Evolutionary conservation across 2,888 invertebrate genomes (phyloP).

Genomic region (Schizotus pectinicornis): DNA sequence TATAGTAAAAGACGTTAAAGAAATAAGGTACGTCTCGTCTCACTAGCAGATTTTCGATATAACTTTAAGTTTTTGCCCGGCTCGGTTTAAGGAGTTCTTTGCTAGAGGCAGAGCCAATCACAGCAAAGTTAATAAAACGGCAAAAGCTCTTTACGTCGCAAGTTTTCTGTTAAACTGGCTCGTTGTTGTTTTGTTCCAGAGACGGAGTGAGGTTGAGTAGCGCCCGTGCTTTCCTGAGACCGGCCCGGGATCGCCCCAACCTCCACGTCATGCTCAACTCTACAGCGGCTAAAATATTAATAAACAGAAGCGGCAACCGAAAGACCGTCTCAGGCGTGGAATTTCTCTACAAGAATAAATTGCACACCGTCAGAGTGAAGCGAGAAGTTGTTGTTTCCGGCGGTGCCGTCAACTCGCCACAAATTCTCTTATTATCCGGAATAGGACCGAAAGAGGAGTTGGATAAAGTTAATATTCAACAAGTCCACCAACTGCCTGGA

Average conservation of each 20-base stretch:
- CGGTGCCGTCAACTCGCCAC: constrained; percentile 72
- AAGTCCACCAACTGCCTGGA: constrained; percentile 68
- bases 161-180: too few species aligned
- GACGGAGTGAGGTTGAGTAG: constrained; percentile 68
- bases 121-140: too few species aligned
- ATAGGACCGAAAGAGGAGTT: constrained; percentile 69
- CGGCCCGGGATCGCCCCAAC: constrained; percentile 64
- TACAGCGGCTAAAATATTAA: constrained; percentile 64
- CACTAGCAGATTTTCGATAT: too few species aligned
- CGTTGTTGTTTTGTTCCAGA: constrained; percentile 50
- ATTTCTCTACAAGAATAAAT: constrained; percentile 63
- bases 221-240: constrained; percentile 68
- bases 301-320: constrained; percentile 55
- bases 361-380: constrained; percentile 59
- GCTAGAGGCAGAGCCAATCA: too few species aligned
- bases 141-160: too few species aligned
- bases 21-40: too few species aligned
- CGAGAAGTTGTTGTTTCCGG: constrained; percentile 68
- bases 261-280: constrained; percentile 69
- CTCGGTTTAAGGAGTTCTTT: too few species aligned
- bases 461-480: constrained; percentile 64
- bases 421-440: constrained; percentile 70
- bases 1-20: too few species aligned
- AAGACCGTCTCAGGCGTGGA: constrained; percentile 67
- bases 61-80: too few species aligned